phyloP scores from a whole-genome alignment of 2,797 vertebrate species.

The Halcyon leucocephala region DNA sequence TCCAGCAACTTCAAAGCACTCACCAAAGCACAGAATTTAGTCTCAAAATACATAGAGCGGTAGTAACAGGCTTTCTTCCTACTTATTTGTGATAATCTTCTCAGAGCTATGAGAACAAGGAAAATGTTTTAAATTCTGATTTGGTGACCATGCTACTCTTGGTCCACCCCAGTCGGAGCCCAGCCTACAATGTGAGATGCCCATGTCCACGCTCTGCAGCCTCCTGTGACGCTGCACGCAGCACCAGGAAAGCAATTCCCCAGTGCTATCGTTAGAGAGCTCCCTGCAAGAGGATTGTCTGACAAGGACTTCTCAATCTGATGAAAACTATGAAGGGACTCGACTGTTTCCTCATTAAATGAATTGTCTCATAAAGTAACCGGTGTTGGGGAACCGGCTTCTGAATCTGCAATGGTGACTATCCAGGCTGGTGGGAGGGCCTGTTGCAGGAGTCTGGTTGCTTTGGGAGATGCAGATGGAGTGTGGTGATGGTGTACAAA shows the following conservation, averaged over 20 bases:
- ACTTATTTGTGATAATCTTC: not conserved
- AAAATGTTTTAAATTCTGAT: not conserved
- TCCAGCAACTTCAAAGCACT: slow-evolving; percentile 1
- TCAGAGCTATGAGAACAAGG: not conserved
- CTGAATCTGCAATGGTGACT: fast-evolving
- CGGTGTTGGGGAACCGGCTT: not conserved
- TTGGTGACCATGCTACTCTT: not conserved
- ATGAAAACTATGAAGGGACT: not conserved
- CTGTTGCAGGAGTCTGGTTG: not conserved
- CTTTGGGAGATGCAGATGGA: not conserved
- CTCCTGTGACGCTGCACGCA: not conserved
- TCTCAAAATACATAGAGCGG: not conserved
- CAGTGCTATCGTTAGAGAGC: not conserved
- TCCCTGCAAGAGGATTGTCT: not conserved
- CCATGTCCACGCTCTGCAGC: not conserved
- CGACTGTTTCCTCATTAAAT: not conserved
- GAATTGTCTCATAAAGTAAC: not conserved
- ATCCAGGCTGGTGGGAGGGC: not conserved
- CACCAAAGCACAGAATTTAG: not conserved
- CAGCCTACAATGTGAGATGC: not conserved
- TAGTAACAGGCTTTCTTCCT: not conserved
- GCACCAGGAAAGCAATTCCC: not conserved
- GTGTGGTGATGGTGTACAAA: fast-evolving
- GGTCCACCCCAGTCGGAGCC: not conserved
- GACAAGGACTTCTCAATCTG: not conserved